Base-by-base conservation (phyloP, 2,113 vertebrate genomes). In the Nettapus auritus region DNA sequence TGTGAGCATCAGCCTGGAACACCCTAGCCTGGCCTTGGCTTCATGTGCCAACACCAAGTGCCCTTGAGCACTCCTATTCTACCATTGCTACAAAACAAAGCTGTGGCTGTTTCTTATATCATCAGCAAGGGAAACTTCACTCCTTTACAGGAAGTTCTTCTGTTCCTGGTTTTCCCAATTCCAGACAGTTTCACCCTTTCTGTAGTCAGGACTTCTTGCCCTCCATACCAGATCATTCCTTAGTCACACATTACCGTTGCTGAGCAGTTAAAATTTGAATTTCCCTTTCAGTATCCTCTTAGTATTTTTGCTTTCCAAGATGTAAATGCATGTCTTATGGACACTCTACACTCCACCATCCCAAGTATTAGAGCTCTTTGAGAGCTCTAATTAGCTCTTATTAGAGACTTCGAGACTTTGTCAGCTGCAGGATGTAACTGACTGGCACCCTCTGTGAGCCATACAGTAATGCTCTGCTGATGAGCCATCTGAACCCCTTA, bases 251-350 rank as follows among this genome's bases (percentile, higher is more conserved):
- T 62, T 80, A 62, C 9, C 19, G 8, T 17, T 77, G 11, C 31
- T 23, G 26, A 57, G 8, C 15, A 94, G 29, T 53, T 69, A 42
- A 6, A 21, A 53, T 81, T 74, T 66, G 56, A 42, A 44, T 66
- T 66, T 70, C 15, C 9, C 4, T 14, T 84, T 78, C 28, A 59
- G 11, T 36, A 33, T 1, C 0, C 1, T 73, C 22, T 42, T 34
- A 57, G 26, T 86, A 74, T 1, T 73, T 79, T 60, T 48, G 42
- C 7, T 86, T 88, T 34, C n/a, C 11, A 15, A 53, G 3, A 62
- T 48, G 70, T 82, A 33, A 76, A 76, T 12, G 40, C 6, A 15
- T 34, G 6, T 3, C 8, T 55, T 2, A 1, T 40, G 0, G 0
- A 14, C 2, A 0, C 13, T 66, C 59, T 56, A 31, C 3, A 0